phyloP scores from a whole-genome alignment of 2,113 vertebrate species.

The Hylia prasina region DNA sequence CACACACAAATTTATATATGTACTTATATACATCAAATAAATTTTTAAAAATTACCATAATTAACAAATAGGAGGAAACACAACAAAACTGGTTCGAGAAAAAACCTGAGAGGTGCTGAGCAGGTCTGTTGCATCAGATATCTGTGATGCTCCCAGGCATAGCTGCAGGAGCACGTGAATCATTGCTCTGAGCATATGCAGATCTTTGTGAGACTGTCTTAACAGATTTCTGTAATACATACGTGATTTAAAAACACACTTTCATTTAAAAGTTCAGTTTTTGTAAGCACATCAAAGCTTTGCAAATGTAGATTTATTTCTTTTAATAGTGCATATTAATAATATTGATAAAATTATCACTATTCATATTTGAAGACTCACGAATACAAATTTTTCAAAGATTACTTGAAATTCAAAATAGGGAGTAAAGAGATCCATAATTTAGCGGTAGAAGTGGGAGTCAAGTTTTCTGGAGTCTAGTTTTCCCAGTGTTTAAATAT shows the following conservation, averaged over 20 bases:
- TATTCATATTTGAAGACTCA: constrained; percentile 25
- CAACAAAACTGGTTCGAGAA: neutral
- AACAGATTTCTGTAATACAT: constrained; percentile 16
- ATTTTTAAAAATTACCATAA: neutral
- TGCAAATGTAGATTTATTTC: constrained; percentile 42
- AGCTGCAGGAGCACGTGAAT: neutral
- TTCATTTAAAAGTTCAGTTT: constrained; percentile 4
- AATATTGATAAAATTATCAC: constrained; percentile 50
- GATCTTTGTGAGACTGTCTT: neutral
- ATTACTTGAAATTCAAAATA: constrained; percentile 30
- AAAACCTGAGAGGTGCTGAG: neutral
- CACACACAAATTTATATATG: neutral
- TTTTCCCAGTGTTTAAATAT: constrained; percentile 20
- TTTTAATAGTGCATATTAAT: constrained; percentile 44
- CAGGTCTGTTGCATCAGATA: neutral
- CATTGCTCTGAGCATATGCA: neutral
- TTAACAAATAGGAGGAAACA: neutral
- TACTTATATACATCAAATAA: neutral
- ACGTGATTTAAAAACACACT: constrained; percentile 22
- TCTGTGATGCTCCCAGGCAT: neutral
- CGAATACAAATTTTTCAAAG: constrained; percentile 33
- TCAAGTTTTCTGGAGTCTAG: constrained; percentile 4
- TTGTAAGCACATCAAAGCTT: constrained; percentile 52
- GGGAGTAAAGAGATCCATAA: constrained; percentile 19
- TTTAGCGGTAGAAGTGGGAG: constrained; percentile 11